Evolutionary conservation across 1,140 invertebrate species (phyloP), one percentile per base, ranked within the genome.

Genomic region (Brachionus angularis): DNA sequence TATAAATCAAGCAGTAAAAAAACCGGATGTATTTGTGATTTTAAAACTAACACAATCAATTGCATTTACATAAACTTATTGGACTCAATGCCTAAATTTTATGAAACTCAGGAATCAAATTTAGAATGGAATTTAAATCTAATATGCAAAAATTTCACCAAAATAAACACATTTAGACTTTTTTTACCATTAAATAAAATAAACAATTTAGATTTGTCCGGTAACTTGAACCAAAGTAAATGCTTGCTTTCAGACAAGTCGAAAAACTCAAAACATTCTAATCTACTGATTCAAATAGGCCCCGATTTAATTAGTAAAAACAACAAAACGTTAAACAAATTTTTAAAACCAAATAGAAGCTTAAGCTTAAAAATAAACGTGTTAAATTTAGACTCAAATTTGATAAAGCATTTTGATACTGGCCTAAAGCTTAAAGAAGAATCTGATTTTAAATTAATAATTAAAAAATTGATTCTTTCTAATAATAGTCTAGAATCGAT

Each of bases 1-100:
- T 67, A 27, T 29, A 46, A 31, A 10, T 47, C 42, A 8, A 67
- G 62, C 31, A 67, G 62, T 36, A 12, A 34, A 10, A 1, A 67
- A 46, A 67, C 62, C 7, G 62, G 62, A 29, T 67, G 62, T 33
- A 18, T 3, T 12, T 67, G 62, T 25, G 25, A 67, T 27, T 47
- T 50, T 14, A 47, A 67, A 8, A 33, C 62, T 27, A 50, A n/a
- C 21, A 67, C 62, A n/a, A 21, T 67, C 18, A 29, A 50, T 16
- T 67, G 62, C 31, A 27, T 47, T 2, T 50, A 67, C 23, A 34
- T 33, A 5, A 31, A 67, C 18, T 25, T 39, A 8, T 18, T 50
- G 42, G 23, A 47, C 23, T 33, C 8, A 47, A 67, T 67, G 18
- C 62, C 62, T 5, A 1, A 42, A 4, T 50, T 67, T 67, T 29